Evolutionary conservation across 2,113 vertebrate species (phyloP).

Genomic region (Hippopotamus amphibius): DNA sequence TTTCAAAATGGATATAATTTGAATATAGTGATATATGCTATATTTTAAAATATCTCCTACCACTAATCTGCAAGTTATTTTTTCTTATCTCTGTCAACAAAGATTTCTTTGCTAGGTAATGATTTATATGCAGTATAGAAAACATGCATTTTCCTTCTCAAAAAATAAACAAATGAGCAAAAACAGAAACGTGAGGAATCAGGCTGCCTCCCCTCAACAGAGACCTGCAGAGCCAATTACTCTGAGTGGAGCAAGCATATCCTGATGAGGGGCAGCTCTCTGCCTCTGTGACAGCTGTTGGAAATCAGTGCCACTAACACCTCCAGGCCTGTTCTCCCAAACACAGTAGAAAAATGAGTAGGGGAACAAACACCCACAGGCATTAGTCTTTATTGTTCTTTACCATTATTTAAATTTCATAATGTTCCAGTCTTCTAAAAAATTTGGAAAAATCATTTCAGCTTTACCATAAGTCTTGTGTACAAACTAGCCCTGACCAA

Average conservation of each 20-base stretch:
- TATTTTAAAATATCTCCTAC: background rate
- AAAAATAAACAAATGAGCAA: slow-evolving; percentile 16
- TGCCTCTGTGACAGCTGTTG: background rate
- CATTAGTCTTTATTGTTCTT: background rate
- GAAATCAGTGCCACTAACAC: background rate
- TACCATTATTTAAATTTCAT: slow-evolving; percentile 26
- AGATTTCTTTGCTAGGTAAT: background rate
- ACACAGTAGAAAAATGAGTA: background rate
- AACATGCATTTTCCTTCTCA: background rate
- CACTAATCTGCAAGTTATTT: background rate
- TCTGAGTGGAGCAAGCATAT: background rate
- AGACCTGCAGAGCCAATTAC: background rate
- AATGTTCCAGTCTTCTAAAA: background rate
- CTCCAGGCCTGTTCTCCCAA: background rate
- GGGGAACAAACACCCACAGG: background rate
- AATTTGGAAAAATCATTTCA: background rate
- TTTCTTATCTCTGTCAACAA: background rate
- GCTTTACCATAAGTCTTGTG: background rate
- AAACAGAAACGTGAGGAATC: slow-evolving; percentile 44
- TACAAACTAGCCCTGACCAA: background rate
- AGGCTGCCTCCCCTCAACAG: background rate
- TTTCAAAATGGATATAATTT: background rate
- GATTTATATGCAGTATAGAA: background rate
- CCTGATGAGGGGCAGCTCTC: background rate
- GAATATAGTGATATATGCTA: background rate